Evolutionary conservation across 2,113 vertebrate species (phyloP).

Genomic region (Pelodiscus sinensis): DNA sequence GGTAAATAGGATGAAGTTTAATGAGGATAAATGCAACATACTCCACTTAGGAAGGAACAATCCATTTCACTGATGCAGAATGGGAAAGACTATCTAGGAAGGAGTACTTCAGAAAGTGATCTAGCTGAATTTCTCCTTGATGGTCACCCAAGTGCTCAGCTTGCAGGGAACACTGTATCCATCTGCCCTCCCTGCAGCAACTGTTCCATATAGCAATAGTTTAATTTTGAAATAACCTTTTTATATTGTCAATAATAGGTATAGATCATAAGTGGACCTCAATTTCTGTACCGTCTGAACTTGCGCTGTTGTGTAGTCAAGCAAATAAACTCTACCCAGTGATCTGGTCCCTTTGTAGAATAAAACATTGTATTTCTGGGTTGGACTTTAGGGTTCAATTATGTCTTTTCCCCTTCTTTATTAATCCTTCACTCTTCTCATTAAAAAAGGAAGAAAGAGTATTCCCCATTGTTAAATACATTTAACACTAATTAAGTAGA

Average conservation of each 20-base stretch:
- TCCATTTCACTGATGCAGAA: no score
- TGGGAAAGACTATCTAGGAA: no score
- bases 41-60: no score
- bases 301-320: not conserved
- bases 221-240: not conserved
- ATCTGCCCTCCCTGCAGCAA: not conserved
- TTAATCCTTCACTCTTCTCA: not conserved
- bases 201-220: not conserved
- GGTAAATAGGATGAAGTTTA: no score
- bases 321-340: not conserved
- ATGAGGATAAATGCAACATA: no score
- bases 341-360: not conserved
- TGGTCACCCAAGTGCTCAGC: no score
- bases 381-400: fast-evolving
- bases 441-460: not conserved
- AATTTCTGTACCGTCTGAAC: not conserved
- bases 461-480: not conserved
- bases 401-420: not conserved
- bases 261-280: not conserved
- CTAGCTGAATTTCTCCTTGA: no score
- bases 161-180: no score
- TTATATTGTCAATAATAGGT: not conserved
- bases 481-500: not conserved
- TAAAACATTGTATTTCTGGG: not conserved
- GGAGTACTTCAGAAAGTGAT: no score